Evolutionary conservation across 2,797 vertebrate genomes (phyloP), one percentile per base, ranked within the genome.

Genomic region (Nothura maculosa): DNA sequence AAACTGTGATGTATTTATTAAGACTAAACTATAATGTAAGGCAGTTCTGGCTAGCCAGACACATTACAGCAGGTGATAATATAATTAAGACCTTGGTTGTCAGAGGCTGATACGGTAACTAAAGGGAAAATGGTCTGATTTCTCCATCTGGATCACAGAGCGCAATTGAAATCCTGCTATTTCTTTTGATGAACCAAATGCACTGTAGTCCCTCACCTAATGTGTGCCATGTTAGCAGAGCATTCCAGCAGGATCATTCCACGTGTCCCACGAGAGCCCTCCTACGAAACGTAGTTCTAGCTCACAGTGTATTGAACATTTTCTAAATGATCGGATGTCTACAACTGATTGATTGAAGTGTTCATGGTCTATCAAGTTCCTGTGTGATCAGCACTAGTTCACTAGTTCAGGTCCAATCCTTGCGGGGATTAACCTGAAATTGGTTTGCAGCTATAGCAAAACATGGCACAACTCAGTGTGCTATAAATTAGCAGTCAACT

Each of bases 51-150:
- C 68, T 77, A 66, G 32, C 60, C 60, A 42, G 34, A 48, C 1
- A 1, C 14, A 3, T 92, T 93, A 85, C 66, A 47, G 72, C 82
- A 80, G 48, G 42, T 83, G 84, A 75, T 89, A 90, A 82, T 22
- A 34, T 89, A 91, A 94, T 85, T 94, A 94, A 48, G 19, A 58
- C 42, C 5, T 66, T 40, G 70, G 27, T 84, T 92, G 50, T 87
- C 69, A 75, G 74, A 84, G 54, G 28, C 67, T 85, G 40, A 76
- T 68, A 47, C 28, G 75, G 54, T 43, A 87, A 55, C 76, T 85
- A 66, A 74, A 55, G 22, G 79, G 62, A 75, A 83, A 85, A 94
- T 22, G 8, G 21, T 24, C 91, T 73, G 30, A 45, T 43, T 78
- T 78, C 20, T 66, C 24, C n/a, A 55, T 52, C 19, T 78, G 62